phyloP scores from a whole-genome alignment of 2,888 invertebrate species.

The Nyleta sp. region DNA sequence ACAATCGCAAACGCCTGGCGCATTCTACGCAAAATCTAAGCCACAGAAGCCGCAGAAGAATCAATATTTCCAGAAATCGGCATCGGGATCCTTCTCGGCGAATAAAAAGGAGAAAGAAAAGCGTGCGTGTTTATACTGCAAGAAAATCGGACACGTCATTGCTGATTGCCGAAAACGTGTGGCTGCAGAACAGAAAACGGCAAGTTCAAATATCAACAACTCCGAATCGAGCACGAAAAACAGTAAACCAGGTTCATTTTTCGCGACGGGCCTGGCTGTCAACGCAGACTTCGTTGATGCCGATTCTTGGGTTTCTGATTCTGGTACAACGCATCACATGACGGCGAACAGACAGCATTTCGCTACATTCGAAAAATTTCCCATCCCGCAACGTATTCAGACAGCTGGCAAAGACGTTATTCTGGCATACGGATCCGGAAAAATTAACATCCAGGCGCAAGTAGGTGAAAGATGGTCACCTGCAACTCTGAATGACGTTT shows the following conservation, averaged over 20 bases:
- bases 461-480: slow-evolving; percentile 18
- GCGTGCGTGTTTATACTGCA: slow-evolving; percentile 60
- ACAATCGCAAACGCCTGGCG: slow-evolving; percentile 33
- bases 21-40: slow-evolving; percentile 55
- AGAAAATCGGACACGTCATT: slow-evolving; percentile 62
- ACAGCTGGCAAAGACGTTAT: slow-evolving; percentile 57
- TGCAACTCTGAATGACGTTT: slow-evolving; percentile 56
- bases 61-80: slow-evolving; percentile 4
- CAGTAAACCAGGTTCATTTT: slow-evolving; percentile 32
- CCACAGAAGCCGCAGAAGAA: background rate
- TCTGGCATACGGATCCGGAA: slow-evolving; percentile 40
- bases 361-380: slow-evolving; percentile 45
- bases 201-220: background rate
- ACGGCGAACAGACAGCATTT: slow-evolving; percentile 54
- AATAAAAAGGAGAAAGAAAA: slow-evolving; percentile 45
- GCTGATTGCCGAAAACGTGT: slow-evolving; percentile 46
- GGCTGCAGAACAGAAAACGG: slow-evolving; percentile 37
- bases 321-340: slow-evolving; percentile 53
- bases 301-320: slow-evolving; percentile 65
- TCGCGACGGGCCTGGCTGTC: slow-evolving; percentile 48
- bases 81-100: background rate
- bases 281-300: slow-evolving; percentile 45
- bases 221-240: background rate
- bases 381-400: slow-evolving; percentile 44
- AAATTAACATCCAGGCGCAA: slow-evolving; percentile 8